These are phyloP conservation scores for Spheniscus mendiculus DNA, from an alignment of 2,113 vertebrate species.

Conservation along the genomic window DNA sequence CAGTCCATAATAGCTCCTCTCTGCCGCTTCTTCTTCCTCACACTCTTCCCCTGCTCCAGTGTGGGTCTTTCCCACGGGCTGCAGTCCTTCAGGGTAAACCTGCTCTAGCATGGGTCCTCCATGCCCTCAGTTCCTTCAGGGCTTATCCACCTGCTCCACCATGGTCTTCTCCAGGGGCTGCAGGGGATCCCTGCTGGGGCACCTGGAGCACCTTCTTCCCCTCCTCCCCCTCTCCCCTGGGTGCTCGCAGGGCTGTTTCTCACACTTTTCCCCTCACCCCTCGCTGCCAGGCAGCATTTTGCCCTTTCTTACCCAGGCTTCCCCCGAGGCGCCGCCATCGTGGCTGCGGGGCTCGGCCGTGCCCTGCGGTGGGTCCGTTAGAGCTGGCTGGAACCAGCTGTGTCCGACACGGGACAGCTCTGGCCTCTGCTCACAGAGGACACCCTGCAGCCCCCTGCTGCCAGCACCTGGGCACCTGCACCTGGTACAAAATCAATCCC, in stretches of 20 bases:
- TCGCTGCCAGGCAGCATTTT: rapidly evolving
- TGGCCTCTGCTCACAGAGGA: not conserved
- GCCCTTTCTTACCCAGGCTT: too few relatives aligned
- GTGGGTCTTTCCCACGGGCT: not conserved
- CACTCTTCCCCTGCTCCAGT: not conserved
- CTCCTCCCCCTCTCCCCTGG: rapidly evolving
- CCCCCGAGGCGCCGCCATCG: rapidly evolving
- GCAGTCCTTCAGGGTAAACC: not conserved
- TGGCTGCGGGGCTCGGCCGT: not conserved
- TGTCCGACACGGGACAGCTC: not conserved
- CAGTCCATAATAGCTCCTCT: not conserved
- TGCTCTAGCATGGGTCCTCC: not conserved
- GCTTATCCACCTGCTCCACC: not conserved
- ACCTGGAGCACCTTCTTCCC: too few relatives aligned
- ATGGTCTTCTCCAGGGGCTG: not conserved
- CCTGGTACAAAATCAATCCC: rapidly evolving
- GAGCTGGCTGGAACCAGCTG: not conserved
- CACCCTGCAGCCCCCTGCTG: rapidly evolving
- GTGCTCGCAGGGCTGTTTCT: not conserved
- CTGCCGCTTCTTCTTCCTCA: not conserved
- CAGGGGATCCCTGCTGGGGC: not conserved
- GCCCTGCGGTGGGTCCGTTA: not conserved
- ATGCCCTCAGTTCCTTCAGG: not conserved
- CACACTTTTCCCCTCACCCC: too few relatives aligned
- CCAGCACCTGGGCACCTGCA: rapidly evolving